phyloP scores from a whole-genome alignment of 2,113 vertebrate genomes.

The Clinocottus analis region DNA sequence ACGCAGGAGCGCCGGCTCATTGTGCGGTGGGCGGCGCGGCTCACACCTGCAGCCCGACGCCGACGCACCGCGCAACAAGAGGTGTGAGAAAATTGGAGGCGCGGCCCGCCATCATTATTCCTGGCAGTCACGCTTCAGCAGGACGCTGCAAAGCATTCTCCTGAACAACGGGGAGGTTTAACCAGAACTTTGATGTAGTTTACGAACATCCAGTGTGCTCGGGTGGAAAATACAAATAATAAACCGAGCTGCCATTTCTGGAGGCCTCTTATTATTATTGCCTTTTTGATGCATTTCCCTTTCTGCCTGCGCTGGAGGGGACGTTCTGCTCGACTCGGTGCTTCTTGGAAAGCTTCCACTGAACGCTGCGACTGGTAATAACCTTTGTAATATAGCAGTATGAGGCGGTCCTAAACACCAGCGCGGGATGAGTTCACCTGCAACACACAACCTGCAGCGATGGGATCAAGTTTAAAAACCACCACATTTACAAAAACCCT shows the following conservation, averaged over 20 bases:
- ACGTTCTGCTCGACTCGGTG: not conserved
- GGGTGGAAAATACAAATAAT: constrained; percentile 2
- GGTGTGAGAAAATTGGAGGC: constrained; percentile 15
- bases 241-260: constrained; percentile 16
- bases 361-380: not conserved
- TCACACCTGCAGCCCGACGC: constrained; percentile 11
- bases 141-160: not conserved
- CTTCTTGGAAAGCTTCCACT: constrained; percentile 3
- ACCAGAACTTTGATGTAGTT: constrained; percentile 8
- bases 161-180: constrained; percentile 12
- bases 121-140: not conserved
- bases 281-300: not conserved
- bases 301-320: constrained; percentile 4
- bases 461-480: not conserved
- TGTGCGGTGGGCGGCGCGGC: constrained; percentile 3
- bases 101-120: not conserved
- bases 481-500: constrained; percentile 1
- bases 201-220: constrained; percentile 6
- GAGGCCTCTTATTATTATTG: constrained; percentile 25
- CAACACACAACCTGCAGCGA: constrained; percentile 30
- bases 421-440: constrained; percentile 1
- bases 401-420: not conserved
- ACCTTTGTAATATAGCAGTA: not conserved
- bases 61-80: not conserved
- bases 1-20: constrained; percentile 9